Evolutionary conservation across 2,888 invertebrate genomes (phyloP).

Genomic region (Galeopsomyia nigrocyanea): DNA sequence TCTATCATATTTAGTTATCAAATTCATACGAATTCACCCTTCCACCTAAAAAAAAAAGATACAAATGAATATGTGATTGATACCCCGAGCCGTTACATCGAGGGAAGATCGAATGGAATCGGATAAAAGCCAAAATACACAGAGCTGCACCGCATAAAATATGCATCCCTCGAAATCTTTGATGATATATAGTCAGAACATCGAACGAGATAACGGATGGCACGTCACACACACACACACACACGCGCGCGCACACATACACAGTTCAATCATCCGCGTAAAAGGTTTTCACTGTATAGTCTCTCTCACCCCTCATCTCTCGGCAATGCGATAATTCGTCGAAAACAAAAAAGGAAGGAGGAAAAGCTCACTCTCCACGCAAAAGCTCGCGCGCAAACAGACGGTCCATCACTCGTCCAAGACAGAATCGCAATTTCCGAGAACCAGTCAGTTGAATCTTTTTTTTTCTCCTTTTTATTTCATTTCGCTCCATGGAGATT

Average conservation of each 20-base stretch:
- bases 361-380: background rate
- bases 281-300: slow-evolving; percentile 39
- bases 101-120: no score
- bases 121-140: no score
- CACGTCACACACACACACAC: slow-evolving; percentile 13
- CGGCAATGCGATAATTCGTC: background rate
- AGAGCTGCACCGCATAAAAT: background rate
- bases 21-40: no score
- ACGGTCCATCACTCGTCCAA: no score
- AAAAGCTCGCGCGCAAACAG: no score
- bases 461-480: slow-evolving; percentile 34
- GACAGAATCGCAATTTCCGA: no score
- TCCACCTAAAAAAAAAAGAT: no score
- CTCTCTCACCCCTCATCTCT: background rate
- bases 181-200: no score
- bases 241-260: no score
- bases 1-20: no score
- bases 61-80: no score
- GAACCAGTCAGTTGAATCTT: slow-evolving; percentile 12
- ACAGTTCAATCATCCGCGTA: slow-evolving; percentile 38
- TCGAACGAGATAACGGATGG: slow-evolving; percentile 21
- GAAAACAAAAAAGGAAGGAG: slow-evolving; percentile 5
- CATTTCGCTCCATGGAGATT: slow-evolving; percentile 24
- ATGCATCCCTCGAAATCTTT: background rate
- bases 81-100: no score